Base-by-base conservation (phyloP, 2,797 vertebrate species). In the Enteromius treurensis region DNA sequence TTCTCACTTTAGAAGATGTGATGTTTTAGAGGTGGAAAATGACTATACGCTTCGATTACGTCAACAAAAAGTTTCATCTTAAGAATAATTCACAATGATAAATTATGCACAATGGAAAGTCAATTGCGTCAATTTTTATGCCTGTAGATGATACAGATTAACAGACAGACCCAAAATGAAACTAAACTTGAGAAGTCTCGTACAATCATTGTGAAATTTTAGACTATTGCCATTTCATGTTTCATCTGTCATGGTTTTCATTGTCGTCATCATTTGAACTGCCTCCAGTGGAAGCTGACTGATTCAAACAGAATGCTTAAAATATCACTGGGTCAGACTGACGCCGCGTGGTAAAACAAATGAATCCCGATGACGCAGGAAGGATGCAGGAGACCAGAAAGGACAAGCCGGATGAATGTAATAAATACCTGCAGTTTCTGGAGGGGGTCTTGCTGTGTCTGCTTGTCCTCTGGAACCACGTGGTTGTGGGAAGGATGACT, bases 391-490 rank as follows among this genome's bases (percentile, higher is more conserved):
- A 69, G 21, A 9, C 6, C 4, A 62, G 49, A 10, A 51, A 71
- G 55, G 1, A 51, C 37, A 32, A 3, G 58, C 29, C 21, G 17
- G 15, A 29, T 34, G 5, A 73, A 40, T 8, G 32, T 65, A 40
- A 32, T 3, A 0, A 90, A 89, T 94, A 97, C 97, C 97, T 91
- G 96, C 90, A 78, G 96, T 98, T 87, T 96, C 94, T 90, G 96
- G 93, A 84, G 95, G 94, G 0, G 95, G 94, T 89, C 96, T 93
- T 34, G 95, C 93, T 45, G 93, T 92, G 82, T 95, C 94, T n/a
- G 93, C 94, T 47, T 96, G 95, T 80, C 94, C 86, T 13, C 95
- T 95, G 87, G 95, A 94, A 88, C 94, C 96, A 81, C 91, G 94
- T 73, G 95, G 90, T 84, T 95, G 95, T 65, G 95, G 94, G 26